Percentiles rank a stretch among this genome's conserved stretches.
Conservation (phyloP, 2,797 vertebrate genomes). For the Diplodus sargus region DNA sequence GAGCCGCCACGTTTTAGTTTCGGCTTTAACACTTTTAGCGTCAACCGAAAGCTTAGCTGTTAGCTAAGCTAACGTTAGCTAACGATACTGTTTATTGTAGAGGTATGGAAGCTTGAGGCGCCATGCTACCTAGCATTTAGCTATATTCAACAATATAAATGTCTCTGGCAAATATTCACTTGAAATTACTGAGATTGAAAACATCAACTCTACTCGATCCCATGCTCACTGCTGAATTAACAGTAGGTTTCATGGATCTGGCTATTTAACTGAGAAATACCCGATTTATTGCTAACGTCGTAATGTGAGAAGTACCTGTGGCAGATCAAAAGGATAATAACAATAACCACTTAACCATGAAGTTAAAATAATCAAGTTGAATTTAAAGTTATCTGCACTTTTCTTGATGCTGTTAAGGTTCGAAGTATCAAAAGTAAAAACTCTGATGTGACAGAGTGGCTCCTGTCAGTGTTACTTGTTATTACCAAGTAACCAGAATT, state of each 20-base stretch:
- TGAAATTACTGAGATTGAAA: neutral
- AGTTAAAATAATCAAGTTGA: neutral
- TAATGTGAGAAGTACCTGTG: neutral
- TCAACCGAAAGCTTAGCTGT: neutral
- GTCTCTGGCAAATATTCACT: neutral
- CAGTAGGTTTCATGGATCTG: too few relatives aligned
- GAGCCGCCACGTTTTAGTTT: neutral
- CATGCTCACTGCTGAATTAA: neutral
- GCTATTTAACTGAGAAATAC: neutral
- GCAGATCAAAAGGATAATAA: too few relatives aligned
- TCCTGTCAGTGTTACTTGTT: neutral
- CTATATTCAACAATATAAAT: too few relatives aligned
- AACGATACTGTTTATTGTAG: constrained; percentile 27
- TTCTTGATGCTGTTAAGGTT: neutral
- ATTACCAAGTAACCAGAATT: neutral
- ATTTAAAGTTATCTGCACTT: neutral
- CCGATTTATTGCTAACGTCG: neutral
- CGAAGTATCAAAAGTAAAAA: neutral
- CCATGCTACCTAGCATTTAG: neutral
- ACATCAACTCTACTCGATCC: neutral
- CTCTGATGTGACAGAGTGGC: neutral
- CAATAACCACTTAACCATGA: neutral
- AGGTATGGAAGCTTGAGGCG: neutral
- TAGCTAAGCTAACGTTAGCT: constrained; percentile 32
- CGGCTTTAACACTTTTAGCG: neutral